phyloP scores from a whole-genome alignment of 2,797 vertebrate species.

The Mycteria americana region DNA sequence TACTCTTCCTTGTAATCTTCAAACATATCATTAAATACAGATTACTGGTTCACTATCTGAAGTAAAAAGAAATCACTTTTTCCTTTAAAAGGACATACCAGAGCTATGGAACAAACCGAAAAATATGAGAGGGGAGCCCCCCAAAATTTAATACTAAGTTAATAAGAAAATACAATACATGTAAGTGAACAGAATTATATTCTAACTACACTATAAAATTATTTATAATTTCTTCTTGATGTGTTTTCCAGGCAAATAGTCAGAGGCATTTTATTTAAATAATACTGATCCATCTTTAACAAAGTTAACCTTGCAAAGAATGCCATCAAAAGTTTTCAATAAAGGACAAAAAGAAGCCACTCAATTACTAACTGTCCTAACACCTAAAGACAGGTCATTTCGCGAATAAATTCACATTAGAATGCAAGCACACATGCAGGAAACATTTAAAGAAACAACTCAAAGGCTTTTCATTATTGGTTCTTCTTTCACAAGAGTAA shows the following conservation, averaged over 20 bases:
- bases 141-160: neutral
- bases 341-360: neutral
- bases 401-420: neutral
- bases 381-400: neutral
- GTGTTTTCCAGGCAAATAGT: neutral
- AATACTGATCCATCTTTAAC: neutral
- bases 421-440: accelerated
- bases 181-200: neutral
- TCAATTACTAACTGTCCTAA: neutral
- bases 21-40: conserved; percentile 3
- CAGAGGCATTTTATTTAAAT: neutral
- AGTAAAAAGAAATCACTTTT: neutral
- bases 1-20: conserved; percentile 3
- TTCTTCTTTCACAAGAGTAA: neutral
- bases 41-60: neutral
- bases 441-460: neutral
- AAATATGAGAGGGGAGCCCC: neutral
- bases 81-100: neutral
- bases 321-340: neutral
- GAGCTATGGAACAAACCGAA: neutral
- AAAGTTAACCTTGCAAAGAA: neutral
- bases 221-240: neutral
- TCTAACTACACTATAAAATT: neutral
- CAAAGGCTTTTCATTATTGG: neutral
- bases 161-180: neutral